phyloP scores from a whole-genome alignment of 2,797 vertebrate species.

The Margarornis squamiger region DNA sequence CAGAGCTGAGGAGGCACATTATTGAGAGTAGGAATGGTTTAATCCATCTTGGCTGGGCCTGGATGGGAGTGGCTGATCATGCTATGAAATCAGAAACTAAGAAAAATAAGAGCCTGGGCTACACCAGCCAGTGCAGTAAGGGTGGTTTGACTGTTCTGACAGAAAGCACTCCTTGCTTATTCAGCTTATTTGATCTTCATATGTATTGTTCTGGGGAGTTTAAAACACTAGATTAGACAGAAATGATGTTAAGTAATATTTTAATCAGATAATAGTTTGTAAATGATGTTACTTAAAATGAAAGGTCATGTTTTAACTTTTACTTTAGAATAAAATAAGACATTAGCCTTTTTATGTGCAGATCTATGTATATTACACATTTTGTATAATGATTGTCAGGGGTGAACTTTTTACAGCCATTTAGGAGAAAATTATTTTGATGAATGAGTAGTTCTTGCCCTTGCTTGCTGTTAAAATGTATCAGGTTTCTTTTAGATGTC shows the following conservation, averaged over 20 bases:
- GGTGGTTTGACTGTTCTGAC: neutral
- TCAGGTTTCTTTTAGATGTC: neutral
- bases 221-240: neutral
- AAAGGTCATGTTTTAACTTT: slow-evolving; percentile 7
- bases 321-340: neutral
- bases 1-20: neutral
- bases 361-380: neutral
- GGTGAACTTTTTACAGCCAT: neutral
- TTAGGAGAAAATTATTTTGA: slow-evolving; percentile 7
- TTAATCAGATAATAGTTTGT: neutral
- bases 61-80: neutral
- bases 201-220: neutral
- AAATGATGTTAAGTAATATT: neutral
- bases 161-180: neutral
- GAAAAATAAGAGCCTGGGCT: neutral
- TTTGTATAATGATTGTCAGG: neutral
- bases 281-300: neutral
- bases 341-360: neutral
- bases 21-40: neutral
- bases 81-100: neutral
- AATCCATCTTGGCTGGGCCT: neutral
- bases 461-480: neutral
- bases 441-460: neutral
- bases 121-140: neutral
- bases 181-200: neutral